These are phyloP conservation scores for Struthio camelus DNA, from an alignment of 2,113 vertebrate genomes.

Conservation along the genomic window DNA sequence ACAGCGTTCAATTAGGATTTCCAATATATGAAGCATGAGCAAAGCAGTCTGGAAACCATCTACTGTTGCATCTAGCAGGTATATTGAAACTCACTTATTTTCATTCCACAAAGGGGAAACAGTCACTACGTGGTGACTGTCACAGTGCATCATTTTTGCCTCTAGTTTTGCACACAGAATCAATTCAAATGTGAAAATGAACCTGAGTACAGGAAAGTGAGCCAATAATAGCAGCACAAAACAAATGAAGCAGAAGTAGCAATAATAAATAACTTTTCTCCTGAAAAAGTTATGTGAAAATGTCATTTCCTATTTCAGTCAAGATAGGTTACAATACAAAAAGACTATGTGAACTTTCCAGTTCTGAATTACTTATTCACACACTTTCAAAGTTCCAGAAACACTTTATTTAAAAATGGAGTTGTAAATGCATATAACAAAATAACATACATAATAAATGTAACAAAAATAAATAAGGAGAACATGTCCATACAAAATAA, in stretches of 20 bases:
- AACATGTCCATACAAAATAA: conserved; percentile 90
- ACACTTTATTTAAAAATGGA: conserved; percentile 95
- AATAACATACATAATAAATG: conserved; percentile 91
- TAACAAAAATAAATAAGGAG: conserved; percentile 93
- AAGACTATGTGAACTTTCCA: background rate
- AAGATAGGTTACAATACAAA: background rate
- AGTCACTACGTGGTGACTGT: background rate
- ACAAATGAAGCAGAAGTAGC: background rate
- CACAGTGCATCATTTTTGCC: background rate
- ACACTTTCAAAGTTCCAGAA: conserved; percentile 81
- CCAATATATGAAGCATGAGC: background rate
- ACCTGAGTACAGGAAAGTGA: rapidly evolving
- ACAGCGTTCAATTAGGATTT: background rate
- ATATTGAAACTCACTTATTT: background rate
- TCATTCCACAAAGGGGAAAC: background rate
- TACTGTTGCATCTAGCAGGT: background rate
- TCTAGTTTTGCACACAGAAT: background rate
- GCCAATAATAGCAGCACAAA: background rate
- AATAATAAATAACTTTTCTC: background rate
- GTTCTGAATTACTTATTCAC: conserved; percentile 23
- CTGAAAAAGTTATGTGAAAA: background rate
- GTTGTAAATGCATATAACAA: conserved; percentile 89
- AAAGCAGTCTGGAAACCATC: background rate
- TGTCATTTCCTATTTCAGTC: background rate
- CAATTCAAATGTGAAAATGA: background rate